Percentiles rank a stretch among this genome's conserved stretches.
Evolutionary conservation across 2,797 vertebrate genomes (phyloP).

Genomic region (Pampus argenteus): DNA sequence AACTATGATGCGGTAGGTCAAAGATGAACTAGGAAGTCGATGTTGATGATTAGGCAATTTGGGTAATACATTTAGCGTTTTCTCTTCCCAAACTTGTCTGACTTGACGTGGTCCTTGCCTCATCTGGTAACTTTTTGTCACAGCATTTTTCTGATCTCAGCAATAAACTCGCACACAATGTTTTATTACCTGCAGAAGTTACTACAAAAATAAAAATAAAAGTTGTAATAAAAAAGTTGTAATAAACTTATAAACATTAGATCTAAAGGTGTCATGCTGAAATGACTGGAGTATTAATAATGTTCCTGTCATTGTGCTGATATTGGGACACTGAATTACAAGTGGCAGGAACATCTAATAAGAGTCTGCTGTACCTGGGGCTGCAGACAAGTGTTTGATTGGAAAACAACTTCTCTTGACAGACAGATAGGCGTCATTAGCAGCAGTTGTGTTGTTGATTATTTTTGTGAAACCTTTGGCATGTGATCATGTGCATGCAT

Average conservation of each 20-base stretch:
- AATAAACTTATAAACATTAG: not conserved
- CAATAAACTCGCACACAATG: not conserved
- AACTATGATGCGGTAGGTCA: not conserved
- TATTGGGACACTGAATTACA: slow-evolving; percentile 43
- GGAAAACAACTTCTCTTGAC: slow-evolving; percentile 32
- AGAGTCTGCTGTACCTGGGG: slow-evolving; percentile 31
- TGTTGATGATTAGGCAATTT: not conserved
- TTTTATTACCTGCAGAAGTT: not conserved
- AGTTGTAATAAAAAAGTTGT: not conserved
- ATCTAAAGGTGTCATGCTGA: slow-evolving; percentile 9
- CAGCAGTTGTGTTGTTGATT: slow-evolving; percentile 15
- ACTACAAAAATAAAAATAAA: not conserved
- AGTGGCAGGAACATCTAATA: slow-evolving; percentile 48
- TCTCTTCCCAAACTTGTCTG: not conserved
- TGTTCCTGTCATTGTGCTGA: slow-evolving; percentile 35
- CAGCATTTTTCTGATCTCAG: not conserved
- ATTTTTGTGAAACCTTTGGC: slow-evolving; percentile 22
- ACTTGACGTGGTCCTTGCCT: not conserved
- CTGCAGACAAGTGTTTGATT: slow-evolving; percentile 42
- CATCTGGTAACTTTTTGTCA: not conserved
- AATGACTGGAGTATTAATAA: slow-evolving; percentile 43
- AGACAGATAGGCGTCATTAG: slow-evolving; percentile 40
- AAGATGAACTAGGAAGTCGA: not conserved
- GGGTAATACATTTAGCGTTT: not conserved
- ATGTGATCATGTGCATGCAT: slow-evolving; percentile 18